Percentiles rank a stretch among this genome's conserved stretches.
Conservation (phyloP, 2,888 invertebrate genomes). For the Caenorhabditis panamensis region DNA sequence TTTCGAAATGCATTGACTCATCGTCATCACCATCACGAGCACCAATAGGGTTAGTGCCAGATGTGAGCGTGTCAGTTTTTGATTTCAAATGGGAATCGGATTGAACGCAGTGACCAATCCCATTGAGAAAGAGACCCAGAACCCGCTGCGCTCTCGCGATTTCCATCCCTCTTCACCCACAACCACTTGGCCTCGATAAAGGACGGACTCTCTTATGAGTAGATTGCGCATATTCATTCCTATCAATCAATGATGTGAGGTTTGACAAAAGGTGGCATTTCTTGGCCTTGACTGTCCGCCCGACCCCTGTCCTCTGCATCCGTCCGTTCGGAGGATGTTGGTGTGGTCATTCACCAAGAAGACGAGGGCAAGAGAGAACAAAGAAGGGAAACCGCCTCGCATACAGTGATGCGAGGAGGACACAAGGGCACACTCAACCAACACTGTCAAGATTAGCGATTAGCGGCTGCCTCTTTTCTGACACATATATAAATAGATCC, state of each 20-base stretch:
- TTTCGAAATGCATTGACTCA: slow-evolving; percentile 61
- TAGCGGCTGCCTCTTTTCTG: slow-evolving; percentile 55
- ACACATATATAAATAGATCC: slow-evolving; percentile 63
- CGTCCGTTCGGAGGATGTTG: slow-evolving; percentile 43
- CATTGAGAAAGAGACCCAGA: slow-evolving; percentile 7
- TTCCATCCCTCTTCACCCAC: not conserved
- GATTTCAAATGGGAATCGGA: slow-evolving; percentile 31
- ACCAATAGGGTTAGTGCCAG: slow-evolving; percentile 21
- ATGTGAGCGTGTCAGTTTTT: slow-evolving; percentile 59
- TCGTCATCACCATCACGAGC: slow-evolving; percentile 49
- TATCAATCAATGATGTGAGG: slow-evolving; percentile 60
- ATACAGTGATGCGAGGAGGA: slow-evolving; percentile 58
- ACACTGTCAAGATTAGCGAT: slow-evolving; percentile 64
- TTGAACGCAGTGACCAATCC: slow-evolving; percentile 19
- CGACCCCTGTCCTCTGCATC: slow-evolving; percentile 42
- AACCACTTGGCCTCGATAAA: slow-evolving; percentile 48
- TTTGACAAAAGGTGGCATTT: slow-evolving; percentile 61
- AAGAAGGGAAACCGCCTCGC: slow-evolving; percentile 36
- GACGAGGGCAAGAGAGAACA: slow-evolving; percentile 12
- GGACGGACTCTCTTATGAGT: slow-evolving; percentile 31
- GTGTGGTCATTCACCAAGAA: slow-evolving; percentile 46
- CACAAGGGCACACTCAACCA: slow-evolving; percentile 60
- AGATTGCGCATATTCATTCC: slow-evolving; percentile 58
- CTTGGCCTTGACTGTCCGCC: slow-evolving; percentile 59
- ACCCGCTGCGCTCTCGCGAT: slow-evolving; percentile 6